phyloP scores from a whole-genome alignment of 2,797 vertebrate genomes.

The Chromobotia macracanthus region DNA sequence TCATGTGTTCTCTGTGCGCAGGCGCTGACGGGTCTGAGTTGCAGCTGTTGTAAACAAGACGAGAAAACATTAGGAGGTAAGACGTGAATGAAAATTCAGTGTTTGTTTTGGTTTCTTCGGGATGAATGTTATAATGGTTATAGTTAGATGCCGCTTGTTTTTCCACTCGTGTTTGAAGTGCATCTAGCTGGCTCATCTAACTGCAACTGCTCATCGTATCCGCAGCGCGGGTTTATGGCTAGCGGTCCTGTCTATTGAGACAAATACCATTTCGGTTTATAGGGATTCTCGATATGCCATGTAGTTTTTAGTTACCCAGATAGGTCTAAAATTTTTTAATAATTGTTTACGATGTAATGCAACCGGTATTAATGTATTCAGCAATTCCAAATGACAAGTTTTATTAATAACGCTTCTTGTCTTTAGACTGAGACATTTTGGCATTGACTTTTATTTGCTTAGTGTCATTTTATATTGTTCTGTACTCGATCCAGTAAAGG shows the following conservation, averaged over 20 bases:
- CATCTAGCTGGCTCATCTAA: no score
- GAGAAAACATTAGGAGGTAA: slow-evolving; percentile 27
- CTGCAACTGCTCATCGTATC: no score
- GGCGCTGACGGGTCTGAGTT: background rate
- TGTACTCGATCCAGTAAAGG: background rate
- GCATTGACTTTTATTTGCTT: background rate
- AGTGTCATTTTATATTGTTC: background rate
- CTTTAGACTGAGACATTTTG: background rate
- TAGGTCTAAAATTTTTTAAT: background rate
- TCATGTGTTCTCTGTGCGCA: background rate
- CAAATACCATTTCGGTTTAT: background rate
- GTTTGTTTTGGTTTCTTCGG: background rate
- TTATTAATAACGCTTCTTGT: background rate
- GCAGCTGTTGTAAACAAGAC: slow-evolving; percentile 43
- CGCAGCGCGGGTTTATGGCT: background rate
- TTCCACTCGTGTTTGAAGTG: no score
- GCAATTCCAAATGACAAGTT: background rate
- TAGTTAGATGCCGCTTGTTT: background rate
- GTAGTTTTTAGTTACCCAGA: background rate
- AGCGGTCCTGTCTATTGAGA: background rate
- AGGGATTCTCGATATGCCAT: background rate
- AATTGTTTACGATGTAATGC: background rate
- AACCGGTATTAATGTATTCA: background rate
- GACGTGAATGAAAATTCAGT: background rate
- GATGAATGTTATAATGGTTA: background rate